Base-by-base conservation (phyloP, 2,797 vertebrate species). In the Hydrophis major region DNA sequence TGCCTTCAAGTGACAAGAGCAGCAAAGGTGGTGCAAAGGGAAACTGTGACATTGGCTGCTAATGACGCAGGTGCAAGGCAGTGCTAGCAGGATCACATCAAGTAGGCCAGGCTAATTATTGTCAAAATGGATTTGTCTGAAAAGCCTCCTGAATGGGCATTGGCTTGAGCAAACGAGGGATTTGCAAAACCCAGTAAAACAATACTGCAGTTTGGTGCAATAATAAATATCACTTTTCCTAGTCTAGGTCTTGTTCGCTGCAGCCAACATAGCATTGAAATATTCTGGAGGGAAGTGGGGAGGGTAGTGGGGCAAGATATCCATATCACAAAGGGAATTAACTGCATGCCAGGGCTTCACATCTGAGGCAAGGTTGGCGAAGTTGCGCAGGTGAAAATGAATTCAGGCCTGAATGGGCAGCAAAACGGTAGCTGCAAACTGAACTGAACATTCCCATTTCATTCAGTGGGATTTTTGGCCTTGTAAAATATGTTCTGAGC, bases 161-260 rank as follows among this genome's bases (percentile, higher is more conserved):
- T 87, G 59, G 60, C 32, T 57, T 87, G 86, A 89, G 66, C 16
- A n/a, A 50, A 90, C 7, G 55, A 93, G 92, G 7, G 20, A 16
- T 74, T 63, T 32, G 61, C 53, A 93, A 25, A 88, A 42, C 37
- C 1, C 87, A 5, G 89, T 93, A 93, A 93, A 63, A 87, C 2
- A 37, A 90, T 90, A n/a, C 42, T 20, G 61, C 55, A 50, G 86
- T 88, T 87, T 87, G 89, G 86, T 47, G 86, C 61, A 90, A 93
- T 74, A 90, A 93, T 69, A 87, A 74, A 28, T 50, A 90, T 90
- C 61, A 0, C 0, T 2, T 93, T 93, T 42, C 86, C 89, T 90
- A 8, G 55, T 74, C 61, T 59, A 32, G 55, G 27, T 90, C 61
- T 74, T 74, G 61, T 90, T 90, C 20, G 25, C 61, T 59, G 83